Conservation (phyloP, 2,113 vertebrate species). For the Albula goreensis region DNA sequence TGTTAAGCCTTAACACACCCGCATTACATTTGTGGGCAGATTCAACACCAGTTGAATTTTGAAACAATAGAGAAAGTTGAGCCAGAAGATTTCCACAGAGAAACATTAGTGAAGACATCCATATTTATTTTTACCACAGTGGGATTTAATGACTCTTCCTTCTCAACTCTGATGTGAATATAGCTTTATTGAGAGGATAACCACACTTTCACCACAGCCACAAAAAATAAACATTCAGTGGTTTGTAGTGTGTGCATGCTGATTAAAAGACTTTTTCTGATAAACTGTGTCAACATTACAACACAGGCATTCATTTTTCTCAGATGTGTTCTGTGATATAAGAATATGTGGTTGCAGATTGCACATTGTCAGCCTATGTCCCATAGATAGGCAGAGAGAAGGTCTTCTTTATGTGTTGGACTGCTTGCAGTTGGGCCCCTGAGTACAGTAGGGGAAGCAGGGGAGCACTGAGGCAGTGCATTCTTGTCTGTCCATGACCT, state of each 20-base stretch:
- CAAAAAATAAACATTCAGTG: neutral
- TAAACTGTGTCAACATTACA: neutral
- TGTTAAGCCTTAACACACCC: neutral
- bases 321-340: neutral
- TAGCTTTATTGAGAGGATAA: neutral
- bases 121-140: neutral
- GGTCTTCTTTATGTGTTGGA: slow-evolving; percentile 1
- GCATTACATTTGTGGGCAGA: neutral
- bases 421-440: neutral
- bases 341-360: neutral
- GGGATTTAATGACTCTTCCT: neutral
- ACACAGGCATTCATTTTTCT: neutral
- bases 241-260: neutral
- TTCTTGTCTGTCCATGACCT: slow-evolving; percentile 21
- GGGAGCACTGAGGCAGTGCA: slow-evolving; percentile 6
- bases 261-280: neutral
- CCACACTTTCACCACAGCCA: neutral
- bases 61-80: neutral
- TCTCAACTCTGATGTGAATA: neutral
- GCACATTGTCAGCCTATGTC: neutral
- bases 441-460: neutral
- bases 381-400: neutral
- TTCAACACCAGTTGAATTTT: neutral
- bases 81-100: neutral
- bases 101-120: neutral